phyloP scores from a whole-genome alignment of 2,113 vertebrate genomes.

The Cromileptes altivelis region DNA sequence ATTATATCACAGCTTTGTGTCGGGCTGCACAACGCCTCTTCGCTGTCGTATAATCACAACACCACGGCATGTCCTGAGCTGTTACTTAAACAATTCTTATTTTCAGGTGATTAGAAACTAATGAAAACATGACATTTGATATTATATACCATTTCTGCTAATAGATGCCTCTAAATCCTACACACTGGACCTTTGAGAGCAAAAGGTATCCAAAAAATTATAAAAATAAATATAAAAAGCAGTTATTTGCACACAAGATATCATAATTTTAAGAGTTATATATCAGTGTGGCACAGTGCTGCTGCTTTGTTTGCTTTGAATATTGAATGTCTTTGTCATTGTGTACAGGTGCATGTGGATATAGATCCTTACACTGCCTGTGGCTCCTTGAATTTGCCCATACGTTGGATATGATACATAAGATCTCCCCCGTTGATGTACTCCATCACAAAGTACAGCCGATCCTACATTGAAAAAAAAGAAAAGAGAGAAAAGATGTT shows the following conservation, averaged over 20 bases:
- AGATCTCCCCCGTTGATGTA: slow-evolving; percentile 99
- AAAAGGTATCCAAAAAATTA: background rate
- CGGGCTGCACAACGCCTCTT: no score
- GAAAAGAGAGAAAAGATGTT: slow-evolving; percentile 1
- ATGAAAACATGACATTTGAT: no score
- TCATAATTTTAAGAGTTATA: background rate
- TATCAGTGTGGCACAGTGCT: background rate
- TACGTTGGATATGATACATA: slow-evolving; percentile 99
- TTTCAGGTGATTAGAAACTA: no score
- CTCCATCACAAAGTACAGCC: slow-evolving; percentile 98
- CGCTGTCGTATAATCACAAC: no score
- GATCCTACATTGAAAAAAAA: slow-evolving; percentile 86
- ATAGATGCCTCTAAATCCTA: no score
- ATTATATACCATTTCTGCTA: no score
- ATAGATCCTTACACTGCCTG: slow-evolving; percentile 94
- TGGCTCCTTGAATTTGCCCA: slow-evolving; percentile 98
- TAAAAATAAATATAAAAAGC: background rate
- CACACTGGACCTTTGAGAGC: background rate
- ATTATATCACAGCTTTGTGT: no score
- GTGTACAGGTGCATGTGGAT: background rate
- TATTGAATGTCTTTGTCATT: background rate
- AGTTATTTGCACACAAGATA: background rate
- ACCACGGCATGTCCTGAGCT: no score
- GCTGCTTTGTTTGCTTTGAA: background rate
- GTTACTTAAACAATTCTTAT: no score